These are phyloP conservation scores for Lipotes vexillifer DNA, from an alignment of 2,113 vertebrate genomes.

Conservation along the genomic window DNA sequence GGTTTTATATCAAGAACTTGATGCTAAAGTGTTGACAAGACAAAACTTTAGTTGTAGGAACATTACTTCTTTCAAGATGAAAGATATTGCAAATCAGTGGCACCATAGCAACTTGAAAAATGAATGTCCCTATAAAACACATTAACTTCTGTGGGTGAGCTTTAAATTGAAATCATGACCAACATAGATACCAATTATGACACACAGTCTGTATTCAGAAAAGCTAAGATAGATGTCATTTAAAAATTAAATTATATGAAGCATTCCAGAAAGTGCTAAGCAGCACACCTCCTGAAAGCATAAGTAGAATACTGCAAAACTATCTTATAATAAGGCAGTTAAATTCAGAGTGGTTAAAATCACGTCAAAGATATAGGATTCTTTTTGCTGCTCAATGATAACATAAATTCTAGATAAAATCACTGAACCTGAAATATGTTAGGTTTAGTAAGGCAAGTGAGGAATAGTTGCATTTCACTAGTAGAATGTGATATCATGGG, in stretches of 20 bases:
- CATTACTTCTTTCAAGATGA: not conserved
- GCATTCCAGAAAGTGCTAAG: not conserved
- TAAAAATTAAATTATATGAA: conserved; percentile 39
- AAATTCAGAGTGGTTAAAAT: conserved; percentile 17
- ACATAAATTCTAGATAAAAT: conserved; percentile 26
- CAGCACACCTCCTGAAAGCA: not conserved
- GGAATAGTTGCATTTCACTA: conserved; percentile 46
- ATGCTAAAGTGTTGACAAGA: not conserved
- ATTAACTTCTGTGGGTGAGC: not conserved
- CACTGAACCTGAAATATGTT: not conserved
- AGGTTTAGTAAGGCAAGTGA: conserved; percentile 25
- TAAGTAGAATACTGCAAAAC: not conserved
- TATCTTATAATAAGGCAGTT: not conserved
- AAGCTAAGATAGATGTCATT: not conserved
- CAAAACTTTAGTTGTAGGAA: not conserved
- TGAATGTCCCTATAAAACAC: not conserved
- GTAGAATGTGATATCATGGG: conserved; percentile 38
- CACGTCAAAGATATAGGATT: not conserved
- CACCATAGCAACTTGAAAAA: not conserved
- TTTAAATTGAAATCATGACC: not conserved
- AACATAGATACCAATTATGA: not conserved
- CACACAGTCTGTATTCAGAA: not conserved
- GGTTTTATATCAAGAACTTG: not conserved
- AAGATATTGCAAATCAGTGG: not conserved
- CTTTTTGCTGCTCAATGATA: not conserved